Conservation (phyloP, 2,797 vertebrate genomes). For the Manis pentadactyla region DNA sequence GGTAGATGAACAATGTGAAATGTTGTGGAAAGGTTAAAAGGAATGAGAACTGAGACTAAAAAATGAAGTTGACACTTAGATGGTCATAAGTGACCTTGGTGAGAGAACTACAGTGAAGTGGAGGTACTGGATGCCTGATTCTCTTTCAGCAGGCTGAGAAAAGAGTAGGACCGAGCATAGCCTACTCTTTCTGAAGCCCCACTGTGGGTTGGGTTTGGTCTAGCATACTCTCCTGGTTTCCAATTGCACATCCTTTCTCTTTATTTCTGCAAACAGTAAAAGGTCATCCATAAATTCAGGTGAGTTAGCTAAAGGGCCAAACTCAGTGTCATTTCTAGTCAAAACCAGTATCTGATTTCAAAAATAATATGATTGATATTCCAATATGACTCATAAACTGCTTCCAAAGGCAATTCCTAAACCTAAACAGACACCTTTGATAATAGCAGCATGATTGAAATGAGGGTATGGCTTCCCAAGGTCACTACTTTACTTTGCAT, state of each 20-base stretch:
- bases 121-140: not conserved
- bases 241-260: not conserved
- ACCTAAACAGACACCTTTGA: not conserved
- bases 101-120: not conserved
- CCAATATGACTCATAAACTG: not conserved
- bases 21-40: not conserved
- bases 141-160: not conserved
- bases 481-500: not conserved
- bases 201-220: not conserved
- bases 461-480: not conserved
- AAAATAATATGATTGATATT: not conserved
- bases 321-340: not conserved
- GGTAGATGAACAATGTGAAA: not conserved
- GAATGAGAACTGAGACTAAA: not conserved
- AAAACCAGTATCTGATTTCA: conserved; percentile 48
- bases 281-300: conserved; percentile 27
- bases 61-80: not conserved
- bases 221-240: not conserved
- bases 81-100: not conserved
- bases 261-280: conserved; percentile 25
- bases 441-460: not conserved
- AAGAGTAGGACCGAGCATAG: not conserved
- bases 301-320: not conserved
- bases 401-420: conserved; percentile 8
- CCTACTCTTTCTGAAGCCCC: not conserved